These are phyloP conservation scores for Clamator glandarius DNA, from an alignment of 2,797 vertebrate genomes.

Conservation along the genomic window DNA sequence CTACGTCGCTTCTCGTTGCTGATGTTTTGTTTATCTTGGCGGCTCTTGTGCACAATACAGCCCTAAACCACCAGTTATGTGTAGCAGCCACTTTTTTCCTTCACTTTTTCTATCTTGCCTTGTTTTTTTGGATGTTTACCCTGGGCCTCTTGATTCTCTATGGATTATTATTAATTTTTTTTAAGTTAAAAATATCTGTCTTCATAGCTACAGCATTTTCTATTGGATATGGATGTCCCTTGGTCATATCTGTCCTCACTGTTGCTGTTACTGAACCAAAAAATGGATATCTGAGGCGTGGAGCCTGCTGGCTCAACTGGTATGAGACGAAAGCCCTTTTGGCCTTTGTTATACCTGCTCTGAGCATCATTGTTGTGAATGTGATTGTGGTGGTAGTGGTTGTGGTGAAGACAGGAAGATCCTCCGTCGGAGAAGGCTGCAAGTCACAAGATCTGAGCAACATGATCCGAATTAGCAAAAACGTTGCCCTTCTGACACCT, in stretches of 20 bases:
- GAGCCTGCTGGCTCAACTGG: slow-evolving; percentile 79
- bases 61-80: slow-evolving; percentile 53
- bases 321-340: slow-evolving; percentile 67
- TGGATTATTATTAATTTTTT: slow-evolving; percentile 75
- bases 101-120: slow-evolving; percentile 77
- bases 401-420: slow-evolving; percentile 72
- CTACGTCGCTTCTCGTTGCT: slow-evolving; percentile 57
- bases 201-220: slow-evolving; percentile 69
- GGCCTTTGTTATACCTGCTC: slow-evolving; percentile 71
- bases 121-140: slow-evolving; percentile 83
- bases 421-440: slow-evolving; percentile 66
- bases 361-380: slow-evolving; percentile 76
- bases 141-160: slow-evolving; percentile 78
- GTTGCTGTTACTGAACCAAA: slow-evolving; percentile 71
- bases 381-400: slow-evolving; percentile 73
- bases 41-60: not conserved
- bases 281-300: slow-evolving; percentile 48
- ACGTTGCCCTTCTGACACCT: slow-evolving; percentile 76
- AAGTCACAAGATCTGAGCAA: slow-evolving; percentile 73
- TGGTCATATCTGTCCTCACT: slow-evolving; percentile 72
- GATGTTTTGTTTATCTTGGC: slow-evolving; percentile 75
- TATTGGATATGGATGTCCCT: slow-evolving; percentile 77
- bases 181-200: slow-evolving; percentile 64
- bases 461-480: slow-evolving; percentile 75
- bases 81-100: slow-evolving; percentile 74